A percentile compares a stretch with the other conserved stretches of the same genome.
Conservation (phyloP, 2,888 invertebrate species). For the Scaeva pyrastri region DNA sequence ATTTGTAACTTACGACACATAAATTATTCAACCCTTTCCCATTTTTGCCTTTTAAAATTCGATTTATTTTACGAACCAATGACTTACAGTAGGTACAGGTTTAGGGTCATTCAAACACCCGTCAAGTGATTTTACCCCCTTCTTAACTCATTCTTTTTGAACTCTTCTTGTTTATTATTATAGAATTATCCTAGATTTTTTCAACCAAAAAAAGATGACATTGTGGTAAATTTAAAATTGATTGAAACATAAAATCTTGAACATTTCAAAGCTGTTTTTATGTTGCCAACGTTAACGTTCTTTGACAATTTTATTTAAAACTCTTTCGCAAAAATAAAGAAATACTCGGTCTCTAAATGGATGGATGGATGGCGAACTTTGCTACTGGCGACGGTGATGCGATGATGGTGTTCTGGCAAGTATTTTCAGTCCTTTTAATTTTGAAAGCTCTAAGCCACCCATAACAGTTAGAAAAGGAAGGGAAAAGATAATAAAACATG, state of each 20-base stretch:
- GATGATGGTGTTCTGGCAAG: no score
- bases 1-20: no score
- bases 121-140: no score
- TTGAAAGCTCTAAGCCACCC: slow-evolving; percentile 24
- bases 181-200: no score
- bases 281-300: slow-evolving; percentile 53
- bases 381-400: no score
- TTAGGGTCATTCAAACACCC: no score
- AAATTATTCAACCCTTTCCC: no score
- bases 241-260: slow-evolving; percentile 68
- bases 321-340: slow-evolving; percentile 29
- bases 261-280: slow-evolving; percentile 30
- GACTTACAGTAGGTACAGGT: no score
- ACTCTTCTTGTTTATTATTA: no score
- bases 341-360: neutral
- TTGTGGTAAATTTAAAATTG: slow-evolving; percentile 71
- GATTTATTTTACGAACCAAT: no score
- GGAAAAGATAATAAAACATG: slow-evolving; percentile 46
- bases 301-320: slow-evolving; percentile 54
- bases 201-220: slow-evolving; percentile 27
- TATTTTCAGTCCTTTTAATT: slow-evolving; percentile 39
- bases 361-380: neutral
- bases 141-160: no score
- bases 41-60: no score
- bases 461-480: neutral